A percentile compares a stretch with the other conserved stretches of the same genome.
These are phyloP conservation scores for Darevskia mixta DNA, from an alignment of 2,797 vertebrate species.

Conservation along the genomic window DNA sequence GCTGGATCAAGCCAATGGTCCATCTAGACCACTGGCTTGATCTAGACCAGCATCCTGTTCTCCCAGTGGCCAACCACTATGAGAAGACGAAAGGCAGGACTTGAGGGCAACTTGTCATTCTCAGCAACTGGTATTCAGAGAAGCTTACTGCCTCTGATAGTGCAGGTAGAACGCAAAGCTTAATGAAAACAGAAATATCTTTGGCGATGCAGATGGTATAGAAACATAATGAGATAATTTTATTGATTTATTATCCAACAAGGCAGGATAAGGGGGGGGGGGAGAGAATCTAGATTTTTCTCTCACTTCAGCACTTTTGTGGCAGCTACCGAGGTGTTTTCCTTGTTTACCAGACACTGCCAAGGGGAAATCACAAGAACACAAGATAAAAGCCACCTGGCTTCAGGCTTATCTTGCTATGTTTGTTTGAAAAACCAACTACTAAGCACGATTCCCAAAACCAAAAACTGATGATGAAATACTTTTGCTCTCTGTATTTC, in stretches of 20 bases:
- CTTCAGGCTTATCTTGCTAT: constrained; percentile 53
- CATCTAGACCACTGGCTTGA: too few relatives aligned
- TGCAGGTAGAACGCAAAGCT: too few relatives aligned
- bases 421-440: constrained; percentile 52
- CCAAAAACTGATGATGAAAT: constrained; percentile 51
- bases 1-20: too few relatives aligned
- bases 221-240: background rate
- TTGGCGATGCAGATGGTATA: background rate
- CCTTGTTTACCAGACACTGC: constrained; percentile 53
- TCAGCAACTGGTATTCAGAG: too few relatives aligned
- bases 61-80: too few relatives aligned
- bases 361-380: constrained; percentile 40
- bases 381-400: constrained; percentile 47
- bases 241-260: background rate
- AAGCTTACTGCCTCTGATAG: too few relatives aligned
- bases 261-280: accelerated
- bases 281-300: background rate
- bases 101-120: too few relatives aligned
- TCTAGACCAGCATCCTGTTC: too few relatives aligned
- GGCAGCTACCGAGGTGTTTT: constrained; percentile 42
- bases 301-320: constrained; percentile 39
- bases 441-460: constrained; percentile 39
- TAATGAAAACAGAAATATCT: background rate
- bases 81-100: too few relatives aligned
- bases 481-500: constrained; percentile 51